phyloP scores from a whole-genome alignment of 2,113 vertebrate species.

The Symphodus melops region DNA sequence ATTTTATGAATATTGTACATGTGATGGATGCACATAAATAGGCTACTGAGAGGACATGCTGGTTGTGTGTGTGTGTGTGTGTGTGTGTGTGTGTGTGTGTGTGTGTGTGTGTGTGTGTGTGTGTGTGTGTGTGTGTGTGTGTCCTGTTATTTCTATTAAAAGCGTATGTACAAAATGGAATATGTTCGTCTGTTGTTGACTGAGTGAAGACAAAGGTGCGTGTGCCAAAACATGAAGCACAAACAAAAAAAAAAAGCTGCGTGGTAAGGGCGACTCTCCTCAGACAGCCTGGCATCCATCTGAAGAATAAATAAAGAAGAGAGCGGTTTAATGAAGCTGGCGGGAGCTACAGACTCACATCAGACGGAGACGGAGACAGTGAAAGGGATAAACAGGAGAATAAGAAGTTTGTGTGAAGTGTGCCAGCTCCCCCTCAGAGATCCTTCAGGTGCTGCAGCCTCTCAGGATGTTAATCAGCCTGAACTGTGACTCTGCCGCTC shows the following conservation, averaged over 20 bases:
- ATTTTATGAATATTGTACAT: no score
- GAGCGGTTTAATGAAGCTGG: slow-evolving; percentile 42
- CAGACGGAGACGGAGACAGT: neutral
- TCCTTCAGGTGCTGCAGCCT: slow-evolving; percentile 53
- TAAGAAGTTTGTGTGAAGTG: slow-evolving; percentile 59
- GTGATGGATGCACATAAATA: no score
- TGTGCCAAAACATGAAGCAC: neutral
- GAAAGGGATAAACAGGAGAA: neutral
- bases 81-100: no score
- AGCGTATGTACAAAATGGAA: no score
- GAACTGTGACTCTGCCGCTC: slow-evolving; percentile 77
- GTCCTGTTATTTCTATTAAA: no score
- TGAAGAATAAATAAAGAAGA: slow-evolving; percentile 27
- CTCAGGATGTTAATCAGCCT: slow-evolving; percentile 72
- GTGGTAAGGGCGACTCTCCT: neutral
- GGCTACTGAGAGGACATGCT: no score
- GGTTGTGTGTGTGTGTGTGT: no score
- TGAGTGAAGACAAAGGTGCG: neutral
- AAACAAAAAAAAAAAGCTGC: slow-evolving; percentile 21
- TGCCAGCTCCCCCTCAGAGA: slow-evolving; percentile 71
- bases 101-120: no score
- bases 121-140: no score
- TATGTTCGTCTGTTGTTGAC: no score
- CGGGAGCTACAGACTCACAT: slow-evolving; percentile 22
- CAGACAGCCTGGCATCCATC: slow-evolving; percentile 31